These are phyloP conservation scores for Hippotragus niger DNA, from an alignment of 2,113 vertebrate genomes.

Conservation along the genomic window DNA sequence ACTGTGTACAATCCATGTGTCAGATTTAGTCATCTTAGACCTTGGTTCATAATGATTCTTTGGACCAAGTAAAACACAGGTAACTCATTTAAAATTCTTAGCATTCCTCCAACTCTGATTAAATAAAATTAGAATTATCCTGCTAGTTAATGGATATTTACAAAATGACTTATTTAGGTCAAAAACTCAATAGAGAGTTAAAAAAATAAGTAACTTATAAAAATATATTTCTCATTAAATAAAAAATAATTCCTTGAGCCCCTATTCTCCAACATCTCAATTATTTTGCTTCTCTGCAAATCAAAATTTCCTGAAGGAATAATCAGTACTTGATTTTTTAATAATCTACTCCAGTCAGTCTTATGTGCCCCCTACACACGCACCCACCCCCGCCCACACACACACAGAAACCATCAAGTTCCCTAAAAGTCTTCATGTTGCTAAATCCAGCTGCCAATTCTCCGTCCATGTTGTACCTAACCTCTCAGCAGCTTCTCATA, in stretches of 20 bases:
- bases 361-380: neutral
- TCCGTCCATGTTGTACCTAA: neutral
- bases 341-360: neutral
- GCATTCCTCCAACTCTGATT: neutral
- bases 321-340: neutral
- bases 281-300: neutral
- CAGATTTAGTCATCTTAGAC: neutral
- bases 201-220: conserved; percentile 8
- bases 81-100: conserved; percentile 13
- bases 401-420: neutral
- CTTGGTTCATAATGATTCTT: neutral
- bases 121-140: conserved; percentile 17
- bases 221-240: neutral
- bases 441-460: neutral
- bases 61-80: neutral
- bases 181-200: conserved; percentile 9
- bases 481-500: neutral
- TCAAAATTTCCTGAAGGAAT: neutral
- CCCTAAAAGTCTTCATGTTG: neutral
- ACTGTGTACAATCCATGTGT: neutral
- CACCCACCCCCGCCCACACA: too few species aligned
- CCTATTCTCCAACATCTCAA: neutral
- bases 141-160: neutral
- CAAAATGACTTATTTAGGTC: neutral
- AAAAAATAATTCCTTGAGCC: neutral